Percentiles rank a stretch among this genome's conserved stretches.
Conservation (phyloP, 1,140 invertebrate species). For the Papilio polyxenes region DNA sequence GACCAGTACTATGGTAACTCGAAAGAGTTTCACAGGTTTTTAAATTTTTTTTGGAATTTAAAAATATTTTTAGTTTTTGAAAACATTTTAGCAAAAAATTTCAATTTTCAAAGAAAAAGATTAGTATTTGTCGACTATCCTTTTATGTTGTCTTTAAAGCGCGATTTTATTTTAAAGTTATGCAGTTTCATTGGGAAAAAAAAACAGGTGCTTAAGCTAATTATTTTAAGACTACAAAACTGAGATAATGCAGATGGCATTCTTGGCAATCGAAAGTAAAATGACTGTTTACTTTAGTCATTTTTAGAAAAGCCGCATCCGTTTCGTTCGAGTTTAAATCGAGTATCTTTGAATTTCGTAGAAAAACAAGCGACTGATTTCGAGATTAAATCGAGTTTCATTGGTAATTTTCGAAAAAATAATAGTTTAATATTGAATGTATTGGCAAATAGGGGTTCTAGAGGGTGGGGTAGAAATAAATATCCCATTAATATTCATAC, state of each 20-base stretch:
- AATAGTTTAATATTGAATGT: neutral
- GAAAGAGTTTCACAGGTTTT: neutral
- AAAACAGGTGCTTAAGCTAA: neutral
- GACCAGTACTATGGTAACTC: neutral
- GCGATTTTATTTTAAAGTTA: neutral
- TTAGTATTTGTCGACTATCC: neutral
- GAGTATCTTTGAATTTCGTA: neutral
- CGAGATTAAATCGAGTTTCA: slow-evolving; percentile 22
- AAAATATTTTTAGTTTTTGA: too few species aligned
- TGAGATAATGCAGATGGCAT: neutral
- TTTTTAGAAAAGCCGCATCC: neutral
- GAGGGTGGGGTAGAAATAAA: slow-evolving; percentile 6
- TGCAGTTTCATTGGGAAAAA: neutral
- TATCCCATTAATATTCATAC: slow-evolving; percentile 17
- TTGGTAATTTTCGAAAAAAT: slow-evolving; percentile 1
- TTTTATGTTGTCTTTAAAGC: neutral
- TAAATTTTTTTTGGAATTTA: too few species aligned
- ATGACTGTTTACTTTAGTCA: neutral
- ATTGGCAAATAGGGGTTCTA: neutral
- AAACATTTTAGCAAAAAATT: too few species aligned
- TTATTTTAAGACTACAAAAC: neutral
- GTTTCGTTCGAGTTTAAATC: neutral
- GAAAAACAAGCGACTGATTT: too few species aligned
- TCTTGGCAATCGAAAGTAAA: neutral
- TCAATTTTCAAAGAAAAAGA: too few species aligned